Evolutionary conservation across 2,888 invertebrate genomes (phyloP).

Genomic region (Seira musarum): DNA sequence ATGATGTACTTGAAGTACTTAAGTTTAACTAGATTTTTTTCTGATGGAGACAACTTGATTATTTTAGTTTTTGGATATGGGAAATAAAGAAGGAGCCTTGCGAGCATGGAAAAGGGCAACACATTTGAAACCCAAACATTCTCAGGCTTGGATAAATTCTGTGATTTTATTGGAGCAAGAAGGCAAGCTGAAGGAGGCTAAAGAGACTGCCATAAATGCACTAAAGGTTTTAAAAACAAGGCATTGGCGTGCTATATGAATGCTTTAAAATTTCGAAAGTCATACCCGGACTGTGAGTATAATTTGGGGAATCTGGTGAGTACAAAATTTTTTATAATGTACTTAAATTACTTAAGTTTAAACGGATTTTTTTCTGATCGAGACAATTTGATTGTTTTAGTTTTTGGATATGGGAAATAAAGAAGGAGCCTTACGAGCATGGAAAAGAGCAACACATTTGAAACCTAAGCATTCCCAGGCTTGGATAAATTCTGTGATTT

Average conservation of each 20-base stretch:
- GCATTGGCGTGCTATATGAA: slow-evolving; percentile 85
- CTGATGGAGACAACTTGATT: slow-evolving; percentile 27
- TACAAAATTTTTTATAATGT: slow-evolving; percentile 67
- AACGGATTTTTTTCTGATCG: slow-evolving; percentile 11
- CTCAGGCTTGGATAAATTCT: slow-evolving; percentile 97
- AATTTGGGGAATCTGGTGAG: slow-evolving; percentile 94
- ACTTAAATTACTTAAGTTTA: slow-evolving; percentile 5
- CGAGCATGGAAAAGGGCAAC: slow-evolving; percentile 89
- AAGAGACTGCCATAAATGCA: slow-evolving; percentile 81
- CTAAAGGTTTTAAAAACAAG: slow-evolving; percentile 82
- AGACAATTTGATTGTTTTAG: slow-evolving; percentile 74
- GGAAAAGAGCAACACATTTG: slow-evolving; percentile 85
- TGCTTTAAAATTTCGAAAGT: slow-evolving; percentile 83
- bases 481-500: slow-evolving; percentile 93
- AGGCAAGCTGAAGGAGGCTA: slow-evolving; percentile 80
- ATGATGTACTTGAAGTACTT: not conserved
- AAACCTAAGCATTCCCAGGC: slow-evolving; percentile 87
- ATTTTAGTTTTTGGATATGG: slow-evolving; percentile 84
- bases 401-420: slow-evolving; percentile 85
- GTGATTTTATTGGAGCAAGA: slow-evolving; percentile 87
- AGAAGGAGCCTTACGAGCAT: slow-evolving; percentile 83
- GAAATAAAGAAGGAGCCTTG: slow-evolving; percentile 82
- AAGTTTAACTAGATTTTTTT: slow-evolving; percentile 2
- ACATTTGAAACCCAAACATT: slow-evolving; percentile 82
- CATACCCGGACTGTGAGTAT: slow-evolving; percentile 94